Conservation (phyloP, 2,888 invertebrate species). For the Drosophila leonis region DNA sequence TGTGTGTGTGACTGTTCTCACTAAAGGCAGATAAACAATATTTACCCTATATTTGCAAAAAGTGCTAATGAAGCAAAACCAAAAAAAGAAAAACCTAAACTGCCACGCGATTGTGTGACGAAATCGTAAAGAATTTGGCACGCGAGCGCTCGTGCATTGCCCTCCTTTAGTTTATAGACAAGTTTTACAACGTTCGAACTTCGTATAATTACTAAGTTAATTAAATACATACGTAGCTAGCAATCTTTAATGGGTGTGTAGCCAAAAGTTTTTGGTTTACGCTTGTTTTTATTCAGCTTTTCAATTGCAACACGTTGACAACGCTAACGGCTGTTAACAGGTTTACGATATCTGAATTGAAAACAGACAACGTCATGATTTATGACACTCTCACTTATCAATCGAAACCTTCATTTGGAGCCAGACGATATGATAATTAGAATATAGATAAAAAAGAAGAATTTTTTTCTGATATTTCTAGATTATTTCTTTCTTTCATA, state of each 20-base stretch:
- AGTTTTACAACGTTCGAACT: conserved; percentile 12
- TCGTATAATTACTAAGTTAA: conserved; percentile 11
- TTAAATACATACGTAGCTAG: not conserved
- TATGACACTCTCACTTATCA: conserved; percentile 20
- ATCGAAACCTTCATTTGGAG: not conserved
- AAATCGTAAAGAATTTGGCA: conserved; percentile 55
- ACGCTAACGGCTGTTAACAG: conserved; percentile 31
- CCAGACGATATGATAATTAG: conserved; percentile 9
- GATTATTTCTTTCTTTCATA: not conserved
- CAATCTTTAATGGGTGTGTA: not conserved
- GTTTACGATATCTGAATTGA: conserved; percentile 27
- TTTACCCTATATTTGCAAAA: conserved; percentile 8
- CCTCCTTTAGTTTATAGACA: conserved; percentile 15
- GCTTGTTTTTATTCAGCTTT: not conserved
- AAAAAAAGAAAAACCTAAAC: conserved; percentile 10
- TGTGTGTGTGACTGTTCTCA: conserved; percentile 13
- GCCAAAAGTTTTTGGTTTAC: not conserved
- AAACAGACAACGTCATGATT: conserved; percentile 10
- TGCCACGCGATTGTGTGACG: conserved; percentile 56
- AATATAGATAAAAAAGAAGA: conserved; percentile 1
- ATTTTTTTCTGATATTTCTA: not conserved
- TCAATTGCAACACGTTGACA: conserved; percentile 19
- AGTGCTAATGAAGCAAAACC: not conserved
- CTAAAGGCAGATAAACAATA: conserved; percentile 14
- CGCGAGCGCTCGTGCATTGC: conserved; percentile 42